Conservation (phyloP, 2,113 vertebrate genomes). For the Zosterops hypoxanthus region DNA sequence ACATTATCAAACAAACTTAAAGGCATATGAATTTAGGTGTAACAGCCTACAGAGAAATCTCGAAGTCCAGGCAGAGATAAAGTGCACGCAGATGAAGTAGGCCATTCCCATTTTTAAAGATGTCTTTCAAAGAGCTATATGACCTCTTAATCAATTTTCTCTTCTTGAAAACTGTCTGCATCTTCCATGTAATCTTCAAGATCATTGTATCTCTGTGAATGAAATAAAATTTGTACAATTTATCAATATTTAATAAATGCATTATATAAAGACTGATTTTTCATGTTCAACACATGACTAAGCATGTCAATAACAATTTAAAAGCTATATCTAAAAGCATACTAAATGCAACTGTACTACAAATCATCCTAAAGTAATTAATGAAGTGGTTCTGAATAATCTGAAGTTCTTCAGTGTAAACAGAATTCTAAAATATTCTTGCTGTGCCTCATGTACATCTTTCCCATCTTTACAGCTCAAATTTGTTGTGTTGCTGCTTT, state of each 20-base stretch:
- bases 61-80: background rate
- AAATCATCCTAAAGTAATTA: background rate
- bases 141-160: constrained; percentile 76
- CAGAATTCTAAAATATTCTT: background rate
- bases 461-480: background rate
- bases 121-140: constrained; percentile 21
- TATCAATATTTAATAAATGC: background rate
- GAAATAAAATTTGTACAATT: constrained; percentile 32
- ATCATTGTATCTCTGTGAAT: constrained; percentile 74
- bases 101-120: constrained; percentile 27
- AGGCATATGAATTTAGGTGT: background rate
- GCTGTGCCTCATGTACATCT: background rate
- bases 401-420: background rate
- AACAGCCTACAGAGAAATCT: background rate
- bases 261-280: background rate
- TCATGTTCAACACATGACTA: background rate
- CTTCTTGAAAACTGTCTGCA: constrained; percentile 85
- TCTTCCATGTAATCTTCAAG: constrained; percentile 75
- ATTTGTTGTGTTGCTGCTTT: background rate
- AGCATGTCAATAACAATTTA: background rate
- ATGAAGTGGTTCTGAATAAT: background rate
- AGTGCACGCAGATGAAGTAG: background rate
- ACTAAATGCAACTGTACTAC: background rate
- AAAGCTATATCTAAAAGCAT: background rate
- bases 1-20: background rate